Conservation (phyloP, 2,797 vertebrate species). For the Channa striata region DNA sequence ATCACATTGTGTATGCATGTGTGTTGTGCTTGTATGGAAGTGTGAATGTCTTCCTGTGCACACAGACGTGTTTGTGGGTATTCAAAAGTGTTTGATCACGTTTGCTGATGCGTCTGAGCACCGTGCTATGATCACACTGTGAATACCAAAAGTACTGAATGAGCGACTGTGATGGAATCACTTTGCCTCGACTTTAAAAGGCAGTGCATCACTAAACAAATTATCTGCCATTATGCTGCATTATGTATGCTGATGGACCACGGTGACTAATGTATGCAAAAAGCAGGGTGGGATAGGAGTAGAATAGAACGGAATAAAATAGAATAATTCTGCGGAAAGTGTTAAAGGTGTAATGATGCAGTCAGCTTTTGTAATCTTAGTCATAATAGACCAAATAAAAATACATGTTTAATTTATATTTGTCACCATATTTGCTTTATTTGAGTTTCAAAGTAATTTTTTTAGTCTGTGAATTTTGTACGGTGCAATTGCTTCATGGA, state of each 20-base stretch:
- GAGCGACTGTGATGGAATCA: slow-evolving; percentile 61
- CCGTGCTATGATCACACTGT: slow-evolving; percentile 19
- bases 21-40: slow-evolving; percentile 5
- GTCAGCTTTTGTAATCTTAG: too few species aligned
- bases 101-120: slow-evolving; percentile 18
- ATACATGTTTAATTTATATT: too few species aligned
- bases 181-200: slow-evolving; percentile 72
- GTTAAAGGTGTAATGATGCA: too few species aligned
- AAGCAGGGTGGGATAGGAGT: slow-evolving; percentile 14
- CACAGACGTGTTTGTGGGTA: slow-evolving; percentile 27
- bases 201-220: slow-evolving; percentile 73
- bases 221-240: slow-evolving; percentile 75
- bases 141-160: slow-evolving; percentile 52
- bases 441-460: too few species aligned
- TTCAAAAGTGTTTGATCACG: slow-evolving; percentile 44
- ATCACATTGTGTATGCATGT: slow-evolving; percentile 40
- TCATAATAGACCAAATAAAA: too few species aligned
- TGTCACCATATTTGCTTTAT: too few species aligned
- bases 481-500: too few species aligned
- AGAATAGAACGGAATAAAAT: background rate
- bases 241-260: slow-evolving; percentile 75
- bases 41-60: slow-evolving; percentile 23
- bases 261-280: slow-evolving; percentile 63
- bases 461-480: too few species aligned
- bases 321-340: too few species aligned